Conservation (phyloP, 2,797 vertebrate genomes). For the Lerista edwardsae region DNA sequence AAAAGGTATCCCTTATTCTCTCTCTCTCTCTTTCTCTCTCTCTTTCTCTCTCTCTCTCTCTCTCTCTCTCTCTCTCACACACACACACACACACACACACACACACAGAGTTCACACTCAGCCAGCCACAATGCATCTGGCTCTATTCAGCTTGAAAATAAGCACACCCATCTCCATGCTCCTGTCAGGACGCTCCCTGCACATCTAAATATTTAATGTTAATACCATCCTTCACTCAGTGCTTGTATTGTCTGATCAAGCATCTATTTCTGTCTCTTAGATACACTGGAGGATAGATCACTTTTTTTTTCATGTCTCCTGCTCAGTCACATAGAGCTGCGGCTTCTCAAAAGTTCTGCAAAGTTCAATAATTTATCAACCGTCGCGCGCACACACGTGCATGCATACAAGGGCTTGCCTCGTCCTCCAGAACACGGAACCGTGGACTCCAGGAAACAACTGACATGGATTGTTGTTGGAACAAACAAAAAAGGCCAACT, state of each 20-base stretch:
- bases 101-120: conserved; percentile 50
- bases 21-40: too few relatives aligned
- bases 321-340: conserved; percentile 71
- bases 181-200: conserved; percentile 64
- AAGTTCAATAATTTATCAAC: conserved; percentile 80
- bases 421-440: conserved; percentile 51
- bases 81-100: neutral
- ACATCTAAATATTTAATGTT: conserved; percentile 80
- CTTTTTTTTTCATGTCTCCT: conserved; percentile 71
- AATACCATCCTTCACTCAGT: conserved; percentile 75
- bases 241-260: conserved; percentile 76
- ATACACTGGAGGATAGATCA: conserved; percentile 72
- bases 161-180: conserved; percentile 55
- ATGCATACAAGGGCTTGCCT: conserved; percentile 45
- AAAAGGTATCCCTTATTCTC: neutral
- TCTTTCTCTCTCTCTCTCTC: too few relatives aligned
- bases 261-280: conserved; percentile 74
- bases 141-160: conserved; percentile 65
- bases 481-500: conserved; percentile 21
- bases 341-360: conserved; percentile 72
- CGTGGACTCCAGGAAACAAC: conserved; percentile 41
- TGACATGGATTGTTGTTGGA: conserved; percentile 44
- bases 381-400: too few relatives aligned
- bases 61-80: too few relatives aligned
- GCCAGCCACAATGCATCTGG: conserved; percentile 38